Conservation (phyloP, 2,113 vertebrate species). For the Synodontis membranacea region DNA sequence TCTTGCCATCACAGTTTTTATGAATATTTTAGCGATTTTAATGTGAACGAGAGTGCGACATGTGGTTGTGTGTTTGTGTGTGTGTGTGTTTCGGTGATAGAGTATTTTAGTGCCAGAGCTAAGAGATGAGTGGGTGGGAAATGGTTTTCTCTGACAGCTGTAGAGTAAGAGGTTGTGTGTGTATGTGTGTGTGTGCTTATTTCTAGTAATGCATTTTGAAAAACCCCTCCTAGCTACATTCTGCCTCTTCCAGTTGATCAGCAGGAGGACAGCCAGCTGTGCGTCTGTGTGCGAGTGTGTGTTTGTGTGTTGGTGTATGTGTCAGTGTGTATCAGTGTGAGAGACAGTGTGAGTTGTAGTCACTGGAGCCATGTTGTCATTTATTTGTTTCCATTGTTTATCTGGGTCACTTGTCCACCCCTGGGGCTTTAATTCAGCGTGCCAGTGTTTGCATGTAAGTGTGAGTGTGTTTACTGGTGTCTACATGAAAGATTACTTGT, state of each 20-base stretch:
- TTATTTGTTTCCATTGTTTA: slow-evolving; percentile 41
- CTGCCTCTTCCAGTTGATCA: slow-evolving; percentile 23
- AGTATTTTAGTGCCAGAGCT: slow-evolving; percentile 11
- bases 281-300: not conserved
- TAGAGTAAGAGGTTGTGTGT: slow-evolving; percentile 2
- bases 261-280: slow-evolving; percentile 14
- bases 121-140: slow-evolving; percentile 21
- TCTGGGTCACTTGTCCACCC: slow-evolving; percentile 1
- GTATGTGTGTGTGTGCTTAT: not conserved
- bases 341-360: not conserved
- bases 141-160: slow-evolving; percentile 26
- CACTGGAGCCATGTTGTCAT: not conserved
- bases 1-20: not conserved
- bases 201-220: slow-evolving; percentile 15
- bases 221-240: slow-evolving; percentile 16
- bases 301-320: not conserved
- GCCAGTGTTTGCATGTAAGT: not conserved
- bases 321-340: not conserved
- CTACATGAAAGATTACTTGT: not conserved
- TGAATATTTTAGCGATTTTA: slow-evolving; percentile 21
- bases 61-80: not conserved
- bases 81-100: not conserved
- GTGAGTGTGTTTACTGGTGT: not conserved
- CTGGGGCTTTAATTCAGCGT: not conserved
- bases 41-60: not conserved